These are phyloP conservation scores for Rhingia rostrata DNA, from an alignment of 2,888 invertebrate genomes.

Conservation along the genomic window DNA sequence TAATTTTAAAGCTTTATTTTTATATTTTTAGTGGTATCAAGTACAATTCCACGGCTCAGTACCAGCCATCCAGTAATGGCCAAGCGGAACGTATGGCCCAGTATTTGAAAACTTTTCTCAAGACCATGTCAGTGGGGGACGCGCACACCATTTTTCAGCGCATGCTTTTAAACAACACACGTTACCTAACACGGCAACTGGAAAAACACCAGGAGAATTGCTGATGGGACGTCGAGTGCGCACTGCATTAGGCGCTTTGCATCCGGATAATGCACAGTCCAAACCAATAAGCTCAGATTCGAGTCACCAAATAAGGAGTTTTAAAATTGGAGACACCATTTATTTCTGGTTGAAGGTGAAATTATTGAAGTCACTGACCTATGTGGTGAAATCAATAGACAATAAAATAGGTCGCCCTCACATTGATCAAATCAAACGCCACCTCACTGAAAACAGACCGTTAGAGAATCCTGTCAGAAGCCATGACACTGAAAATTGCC, in stretches of 20 bases:
- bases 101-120: too few species aligned
- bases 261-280: conserved; percentile 5
- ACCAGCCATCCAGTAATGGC: too few species aligned
- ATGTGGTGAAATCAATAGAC: conserved; percentile 16
- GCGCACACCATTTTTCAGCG: too few species aligned
- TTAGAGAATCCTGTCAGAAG: too few species aligned
- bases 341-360: conserved; percentile 1
- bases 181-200: too few species aligned
- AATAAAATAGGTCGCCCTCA: conserved; percentile 7
- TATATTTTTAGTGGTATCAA: too few species aligned
- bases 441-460: not conserved
- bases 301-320: not conserved
- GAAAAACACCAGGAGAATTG: not conserved
- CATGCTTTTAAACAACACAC: too few species aligned
- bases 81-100: too few species aligned
- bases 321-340: conserved; percentile 5
- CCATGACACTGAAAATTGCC: too few species aligned
- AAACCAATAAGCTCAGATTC: not conserved
- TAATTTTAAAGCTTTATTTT: too few species aligned
- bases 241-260: conserved; percentile 7
- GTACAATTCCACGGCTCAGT: too few species aligned
- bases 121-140: too few species aligned
- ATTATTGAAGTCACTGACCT: conserved; percentile 18
- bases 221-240: conserved; percentile 14
- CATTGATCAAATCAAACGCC: conserved; percentile 16